Evolutionary conservation across 2,888 invertebrate genomes (phyloP).

Genomic region (Chaetogeoica ovagalla): DNA sequence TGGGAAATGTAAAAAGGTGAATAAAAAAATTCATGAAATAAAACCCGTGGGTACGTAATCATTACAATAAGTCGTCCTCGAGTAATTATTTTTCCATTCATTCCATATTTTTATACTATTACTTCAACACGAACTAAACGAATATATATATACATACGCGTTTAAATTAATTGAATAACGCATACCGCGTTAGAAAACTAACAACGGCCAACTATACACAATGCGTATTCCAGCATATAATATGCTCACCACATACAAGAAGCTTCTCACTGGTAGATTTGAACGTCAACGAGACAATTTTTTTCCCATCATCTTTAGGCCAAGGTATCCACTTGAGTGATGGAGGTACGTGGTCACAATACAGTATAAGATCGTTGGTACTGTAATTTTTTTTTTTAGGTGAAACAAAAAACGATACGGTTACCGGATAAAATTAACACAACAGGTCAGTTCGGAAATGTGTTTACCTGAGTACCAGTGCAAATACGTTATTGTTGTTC

Average conservation of each 20-base stretch:
- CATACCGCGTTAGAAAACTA: not conserved
- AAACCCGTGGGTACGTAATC: no score
- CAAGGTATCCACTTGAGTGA: constrained; percentile 56
- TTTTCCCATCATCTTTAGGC: constrained; percentile 57
- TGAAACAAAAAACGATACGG: not conserved
- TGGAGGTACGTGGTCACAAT: constrained; percentile 36
- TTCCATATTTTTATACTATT: no score
- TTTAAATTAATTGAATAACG: not conserved
- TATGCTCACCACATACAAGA: constrained; percentile 61
- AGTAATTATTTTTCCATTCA: no score
- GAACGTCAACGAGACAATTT: constrained; percentile 56
- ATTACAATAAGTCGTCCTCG: no score
- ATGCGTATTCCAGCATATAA: not conserved
- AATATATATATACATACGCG: no score
- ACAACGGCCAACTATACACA: not conserved
- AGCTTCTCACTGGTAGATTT: constrained; percentile 58
- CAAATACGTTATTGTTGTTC: constrained; percentile 28
- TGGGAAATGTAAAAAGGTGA: no score
- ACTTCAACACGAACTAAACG: no score
- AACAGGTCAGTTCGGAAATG: not conserved
- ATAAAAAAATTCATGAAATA: no score
- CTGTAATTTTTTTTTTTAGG: constrained; percentile 5
- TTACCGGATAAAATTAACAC: not conserved
- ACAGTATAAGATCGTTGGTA: constrained; percentile 43
- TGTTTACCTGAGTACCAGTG: constrained; percentile 43